A percentile compares a stretch with the other conserved stretches of the same genome.
Evolutionary conservation across 2,888 invertebrate species (phyloP).

Genomic region (Acanthosepion pharaonis): DNA sequence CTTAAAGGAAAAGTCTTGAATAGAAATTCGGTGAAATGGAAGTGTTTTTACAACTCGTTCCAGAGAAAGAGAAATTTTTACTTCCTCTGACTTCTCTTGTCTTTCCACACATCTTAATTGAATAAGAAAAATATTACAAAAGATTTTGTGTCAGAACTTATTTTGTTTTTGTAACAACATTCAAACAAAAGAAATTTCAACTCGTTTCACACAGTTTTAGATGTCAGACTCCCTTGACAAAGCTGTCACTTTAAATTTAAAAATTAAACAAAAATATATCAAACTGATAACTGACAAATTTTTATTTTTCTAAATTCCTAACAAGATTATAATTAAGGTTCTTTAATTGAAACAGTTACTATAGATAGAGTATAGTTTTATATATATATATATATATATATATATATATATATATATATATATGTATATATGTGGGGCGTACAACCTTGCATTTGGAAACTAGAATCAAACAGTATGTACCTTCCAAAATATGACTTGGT

Average conservation of each 20-base stretch:
- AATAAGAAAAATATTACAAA: neutral
- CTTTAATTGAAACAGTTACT: neutral
- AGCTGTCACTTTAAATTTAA: neutral
- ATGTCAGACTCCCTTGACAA: neutral
- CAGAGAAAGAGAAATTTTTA: neutral
- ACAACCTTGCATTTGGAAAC: no score
- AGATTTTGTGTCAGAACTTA: neutral
- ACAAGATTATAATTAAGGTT: neutral
- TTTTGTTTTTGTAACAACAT: neutral
- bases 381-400: no score
- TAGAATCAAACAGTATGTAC: no score
- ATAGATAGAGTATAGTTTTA: no score
- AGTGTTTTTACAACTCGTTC: neutral
- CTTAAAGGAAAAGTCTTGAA: neutral
- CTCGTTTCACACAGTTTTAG: neutral
- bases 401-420: no score
- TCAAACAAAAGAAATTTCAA: neutral
- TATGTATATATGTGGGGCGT: no score
- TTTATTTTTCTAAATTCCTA: neutral
- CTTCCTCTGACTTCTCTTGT: neutral
- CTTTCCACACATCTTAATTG: neutral
- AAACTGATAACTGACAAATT: neutral
- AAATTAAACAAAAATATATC: neutral
- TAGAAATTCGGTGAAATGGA: neutral
- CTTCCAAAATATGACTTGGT: no score